These are phyloP conservation scores for Panthera leo DNA, from an alignment of 2,113 vertebrate species.

Conservation along the genomic window DNA sequence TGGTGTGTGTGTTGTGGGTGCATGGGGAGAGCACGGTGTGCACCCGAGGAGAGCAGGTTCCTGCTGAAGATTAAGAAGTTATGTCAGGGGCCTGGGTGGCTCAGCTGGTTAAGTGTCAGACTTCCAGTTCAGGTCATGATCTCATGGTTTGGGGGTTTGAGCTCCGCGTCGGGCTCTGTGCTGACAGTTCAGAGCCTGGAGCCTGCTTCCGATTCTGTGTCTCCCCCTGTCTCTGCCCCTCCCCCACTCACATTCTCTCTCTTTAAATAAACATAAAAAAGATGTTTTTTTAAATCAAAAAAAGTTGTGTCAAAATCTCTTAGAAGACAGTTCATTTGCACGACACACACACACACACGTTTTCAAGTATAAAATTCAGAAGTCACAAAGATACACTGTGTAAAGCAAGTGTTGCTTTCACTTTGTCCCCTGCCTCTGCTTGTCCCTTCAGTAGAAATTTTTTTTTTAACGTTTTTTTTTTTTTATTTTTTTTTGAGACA, in stretches of 20 bases:
- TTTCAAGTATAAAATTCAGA: neutral
- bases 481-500: too few relatives aligned
- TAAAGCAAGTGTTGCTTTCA: neutral
- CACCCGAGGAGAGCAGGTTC: too few relatives aligned
- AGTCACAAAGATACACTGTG: neutral
- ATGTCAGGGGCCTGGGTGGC: neutral
- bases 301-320: neutral
- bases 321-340: neutral
- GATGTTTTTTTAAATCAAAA: too few relatives aligned
- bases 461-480: neutral
- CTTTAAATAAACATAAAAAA: too few relatives aligned
- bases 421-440: neutral
- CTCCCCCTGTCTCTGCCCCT: too few relatives aligned
- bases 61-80: neutral
- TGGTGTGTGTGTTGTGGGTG: neutral
- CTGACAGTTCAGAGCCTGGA: too few relatives aligned
- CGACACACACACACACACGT: neutral
- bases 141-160: too few relatives aligned
- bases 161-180: too few relatives aligned
- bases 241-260: too few relatives aligned
- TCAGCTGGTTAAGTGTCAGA: too few relatives aligned
- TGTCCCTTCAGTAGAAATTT: neutral
- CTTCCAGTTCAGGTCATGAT: too few relatives aligned
- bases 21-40: accelerated
- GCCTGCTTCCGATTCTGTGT: too few relatives aligned